A percentile compares a stretch with the other conserved stretches of the same genome.
These are phyloP conservation scores for Tribolium madens DNA, from an alignment of 1,140 invertebrate genomes.

Conservation along the genomic window DNA sequence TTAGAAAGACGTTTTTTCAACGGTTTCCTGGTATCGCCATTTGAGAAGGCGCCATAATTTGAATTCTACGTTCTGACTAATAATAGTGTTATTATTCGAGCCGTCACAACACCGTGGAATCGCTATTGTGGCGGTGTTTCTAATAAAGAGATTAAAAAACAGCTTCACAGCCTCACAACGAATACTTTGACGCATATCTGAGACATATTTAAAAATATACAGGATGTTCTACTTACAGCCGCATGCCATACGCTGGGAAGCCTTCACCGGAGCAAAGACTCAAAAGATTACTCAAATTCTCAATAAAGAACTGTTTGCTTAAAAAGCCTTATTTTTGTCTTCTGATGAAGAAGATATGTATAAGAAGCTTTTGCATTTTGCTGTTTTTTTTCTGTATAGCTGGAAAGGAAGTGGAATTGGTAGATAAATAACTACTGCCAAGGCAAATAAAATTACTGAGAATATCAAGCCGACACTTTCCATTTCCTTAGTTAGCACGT, in stretches of 20 bases:
- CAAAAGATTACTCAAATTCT: not conserved
- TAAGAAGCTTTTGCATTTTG: no score
- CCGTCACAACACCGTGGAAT: conserved; percentile 14
- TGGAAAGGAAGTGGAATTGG: not conserved
- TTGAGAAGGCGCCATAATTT: conserved; percentile 1
- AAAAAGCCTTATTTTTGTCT: no score
- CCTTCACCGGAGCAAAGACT: not conserved
- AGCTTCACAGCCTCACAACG: not conserved
- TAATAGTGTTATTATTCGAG: conserved; percentile 22
- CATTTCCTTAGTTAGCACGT: not conserved
- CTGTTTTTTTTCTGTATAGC: not conserved
- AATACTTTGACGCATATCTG: not conserved
- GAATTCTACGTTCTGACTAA: not conserved
- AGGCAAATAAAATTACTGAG: not conserved
- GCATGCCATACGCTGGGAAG: not conserved
- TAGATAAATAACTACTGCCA: not conserved
- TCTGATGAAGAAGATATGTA: no score
- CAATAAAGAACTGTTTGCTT: no score
- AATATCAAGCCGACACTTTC: not conserved
- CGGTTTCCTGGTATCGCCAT: conserved; percentile 6
- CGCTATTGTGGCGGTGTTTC: conserved; percentile 16
- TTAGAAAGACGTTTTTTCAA: not conserved
- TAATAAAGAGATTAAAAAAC: conserved; percentile 26
- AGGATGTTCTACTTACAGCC: conserved; percentile 6
- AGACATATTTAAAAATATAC: conserved; percentile 4